phyloP scores from a whole-genome alignment of 2,797 vertebrate genomes.

The Oophaga sylvatica region DNA sequence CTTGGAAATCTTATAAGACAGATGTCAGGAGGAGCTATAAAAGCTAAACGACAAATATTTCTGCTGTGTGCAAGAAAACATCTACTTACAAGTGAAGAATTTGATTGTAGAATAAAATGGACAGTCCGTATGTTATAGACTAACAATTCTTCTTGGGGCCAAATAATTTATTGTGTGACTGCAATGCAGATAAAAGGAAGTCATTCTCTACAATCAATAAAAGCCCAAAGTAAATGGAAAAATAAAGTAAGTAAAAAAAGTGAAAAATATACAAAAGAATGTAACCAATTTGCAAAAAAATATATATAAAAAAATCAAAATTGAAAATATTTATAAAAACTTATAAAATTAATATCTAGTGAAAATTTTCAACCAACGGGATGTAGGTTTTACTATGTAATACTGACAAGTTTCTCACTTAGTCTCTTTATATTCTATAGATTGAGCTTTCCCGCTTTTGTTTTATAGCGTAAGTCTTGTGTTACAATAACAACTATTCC shows the following conservation, averaged over 20 bases:
- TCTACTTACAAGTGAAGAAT: slow-evolving; percentile 27
- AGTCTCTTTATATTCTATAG: neutral
- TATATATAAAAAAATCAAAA: neutral
- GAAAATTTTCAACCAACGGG: neutral
- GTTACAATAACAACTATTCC: slow-evolving; percentile 20
- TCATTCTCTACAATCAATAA: slow-evolving; percentile 15
- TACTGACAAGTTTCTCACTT: neutral
- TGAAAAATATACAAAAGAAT: neutral
- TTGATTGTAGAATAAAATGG: slow-evolving; percentile 22
- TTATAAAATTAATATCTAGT: neutral
- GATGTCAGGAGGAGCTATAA: slow-evolving; percentile 8
- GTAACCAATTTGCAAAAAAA: neutral
- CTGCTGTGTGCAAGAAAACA: slow-evolving; percentile 19
- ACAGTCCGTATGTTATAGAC: slow-evolving; percentile 12
- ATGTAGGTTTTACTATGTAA: neutral
- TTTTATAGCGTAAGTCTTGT: slow-evolving; percentile 32
- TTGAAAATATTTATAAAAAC: neutral
- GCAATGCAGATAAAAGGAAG: slow-evolving; percentile 8
- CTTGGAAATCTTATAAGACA: slow-evolving; percentile 30
- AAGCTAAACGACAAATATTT: slow-evolving; percentile 35
- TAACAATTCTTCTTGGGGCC: slow-evolving; percentile 17
- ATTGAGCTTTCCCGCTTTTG: neutral
- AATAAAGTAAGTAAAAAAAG: neutral
- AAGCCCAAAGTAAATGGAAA: neutral
- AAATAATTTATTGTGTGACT: slow-evolving; percentile 1